Evolutionary conservation across 2,797 vertebrate species (phyloP), one percentile per base, ranked within the genome.

Genomic region (Harpagifer antarcticus): DNA sequence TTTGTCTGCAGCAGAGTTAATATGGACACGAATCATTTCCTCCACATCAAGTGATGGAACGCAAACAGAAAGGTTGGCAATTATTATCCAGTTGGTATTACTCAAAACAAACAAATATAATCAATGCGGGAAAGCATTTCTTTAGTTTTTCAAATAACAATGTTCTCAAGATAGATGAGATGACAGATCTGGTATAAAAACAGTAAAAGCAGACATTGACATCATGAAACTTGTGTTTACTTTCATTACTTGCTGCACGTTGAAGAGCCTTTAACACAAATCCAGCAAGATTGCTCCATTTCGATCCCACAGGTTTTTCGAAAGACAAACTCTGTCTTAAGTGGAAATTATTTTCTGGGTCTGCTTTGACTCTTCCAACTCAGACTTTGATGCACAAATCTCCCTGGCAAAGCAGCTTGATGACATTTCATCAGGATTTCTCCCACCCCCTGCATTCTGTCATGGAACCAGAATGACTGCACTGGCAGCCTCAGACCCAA

Each of bases 371-470:
- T 74, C 68, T 14, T 40, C 59, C 13, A 63, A 43, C 66, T 76
- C 78, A 31, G 19, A 14, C 37, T 33, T 55, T 48, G 40, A 74
- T 62, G 50, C 72, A 50, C 62, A 79, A 62, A 79, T 75, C 59
- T 31, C 68, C 66, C 54, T 73, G 27, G 77, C 66, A 66, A 72
- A 66, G 68, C 64, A 66, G 55, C 5, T 4, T 56, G 79, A 74
- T 74, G 67, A 61, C 60, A 78, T 82, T 79, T 81, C 72, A 67
- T 83, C 82, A 88, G 79, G 54, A 45, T 71, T 57, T 54, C 57
- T 50, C 47, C 33, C 27, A 16, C 17, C 15, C 14, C 19, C n/a
- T n/a, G 8, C 56, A 3, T 60, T 58, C 40, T 60, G 70, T 56
- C 11, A 49, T 47, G 13, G 65, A 77, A 43, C 79, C 67, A 19